Evolutionary conservation across 2,888 invertebrate species (phyloP), one percentile per base, ranked within the genome.

Genomic region (Lottia scabra): DNA sequence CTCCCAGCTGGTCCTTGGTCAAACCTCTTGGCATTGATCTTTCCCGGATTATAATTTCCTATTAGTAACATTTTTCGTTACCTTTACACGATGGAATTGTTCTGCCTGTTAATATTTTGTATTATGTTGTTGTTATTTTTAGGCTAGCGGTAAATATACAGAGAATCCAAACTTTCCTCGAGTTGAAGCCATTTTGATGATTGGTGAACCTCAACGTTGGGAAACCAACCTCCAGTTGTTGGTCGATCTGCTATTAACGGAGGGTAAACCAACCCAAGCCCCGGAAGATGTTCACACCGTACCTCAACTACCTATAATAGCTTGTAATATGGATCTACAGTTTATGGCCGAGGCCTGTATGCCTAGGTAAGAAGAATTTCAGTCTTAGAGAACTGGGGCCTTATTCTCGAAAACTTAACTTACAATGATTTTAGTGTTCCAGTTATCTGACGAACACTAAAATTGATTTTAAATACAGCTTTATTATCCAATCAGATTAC

Each of bases 271-370:
- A n/a, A 81, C 77, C n/a, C 71, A 79, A 30, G 80, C 84, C 46
- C 81, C 83, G 8, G 76, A 78, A 15, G 84, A 84, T 13, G 78
- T 80, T 5, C 69, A 75, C 56, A 63, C 71, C 19, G 74, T 83
- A 71, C 76, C 78, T 15, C 88, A 89, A 73, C 76, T 89, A 15
- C 90, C 89, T 19, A 79, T 90, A 62, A 85, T 89, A 45, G 90
- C 89, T 43, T 89, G 89, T 79, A 90, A 89, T 77, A 88, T 89
- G 87, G 90, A 90, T 75, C 84, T 90, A 4, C 87, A 87, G 66
- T 90, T 90, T 79, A 89, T 88, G 88, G 88, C 87, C 43, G 83
- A 88, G 70, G 89, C 89, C 6, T 85, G 87, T 73, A 87, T 90
- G 85, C 90, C 90, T 5, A 83, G 87, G 84, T 85, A 15, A 65